Base-by-base conservation (phyloP, 2,797 vertebrate species). In the Lacerta bilineata region DNA sequence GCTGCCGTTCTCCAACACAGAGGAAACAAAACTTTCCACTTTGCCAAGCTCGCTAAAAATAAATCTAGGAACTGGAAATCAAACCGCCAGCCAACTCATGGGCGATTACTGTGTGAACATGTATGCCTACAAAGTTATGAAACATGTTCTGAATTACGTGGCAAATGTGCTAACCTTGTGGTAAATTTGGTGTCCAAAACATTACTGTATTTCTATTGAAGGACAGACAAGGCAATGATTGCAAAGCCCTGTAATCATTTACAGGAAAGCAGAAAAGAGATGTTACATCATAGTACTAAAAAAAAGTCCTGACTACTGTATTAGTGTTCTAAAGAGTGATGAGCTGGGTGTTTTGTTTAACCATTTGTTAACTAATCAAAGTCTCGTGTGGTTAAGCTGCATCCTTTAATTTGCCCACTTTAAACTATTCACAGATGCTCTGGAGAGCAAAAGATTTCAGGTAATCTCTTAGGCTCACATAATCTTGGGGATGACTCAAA, bases 271-370 rank as follows among this genome's bases (percentile, higher is more conserved):
- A 27, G 87, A 68, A 55, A 55, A 86, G 64, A 90, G 29, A 86
- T 87, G n/a, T 95, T 95, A 91, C 95, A 92, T 96, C 94, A 95
- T 25, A 85, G 64, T 0, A 27, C 78, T 92, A 92, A 93, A 83
- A 50, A 50, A 92, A 93, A 50, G 88, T 78, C 84, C 80, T 78
- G 83, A 50, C 84, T 91, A 5, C 78, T 84, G 25, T 36, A 80
- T 59, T 91, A 89, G 84, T 75, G 83, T 93, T 39, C 90, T 83
- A 85, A 78, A 87, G 80, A 66, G 15, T 13, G 91, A 85, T 87
- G 87, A 95, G 90, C 80, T 75, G 59, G 59, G 20, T 61, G 59
- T 61, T n/a, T 36, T n/a, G 27, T 7, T 83, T n/a, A 18, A 33
- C 39, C 61, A 29, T 9, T 43, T 80, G 41, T 20, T 76, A 18